phyloP scores from a whole-genome alignment of 1,140 invertebrate species.

The Metaphire vulgaris region DNA sequence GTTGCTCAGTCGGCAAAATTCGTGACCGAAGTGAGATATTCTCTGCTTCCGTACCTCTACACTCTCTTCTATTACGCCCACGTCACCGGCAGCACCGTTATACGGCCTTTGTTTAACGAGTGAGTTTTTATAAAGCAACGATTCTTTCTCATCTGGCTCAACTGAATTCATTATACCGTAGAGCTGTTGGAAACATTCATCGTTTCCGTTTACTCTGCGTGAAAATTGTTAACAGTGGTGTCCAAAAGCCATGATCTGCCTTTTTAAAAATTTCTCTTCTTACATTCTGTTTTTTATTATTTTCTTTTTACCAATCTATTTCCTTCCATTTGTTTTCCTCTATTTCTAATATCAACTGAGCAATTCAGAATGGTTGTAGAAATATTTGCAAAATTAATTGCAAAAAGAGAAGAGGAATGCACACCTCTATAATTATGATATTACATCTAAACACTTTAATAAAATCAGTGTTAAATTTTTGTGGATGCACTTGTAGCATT shows the following conservation, averaged over 20 bases:
- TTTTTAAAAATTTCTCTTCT: too few species aligned
- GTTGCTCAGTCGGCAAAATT: slow-evolving; percentile 29
- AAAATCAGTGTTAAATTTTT: too few species aligned
- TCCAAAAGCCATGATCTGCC: too few species aligned
- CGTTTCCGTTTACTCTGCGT: background rate
- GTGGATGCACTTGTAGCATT: too few species aligned
- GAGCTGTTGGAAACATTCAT: background rate
- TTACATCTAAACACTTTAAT: background rate
- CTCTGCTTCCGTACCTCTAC: slow-evolving; percentile 73
- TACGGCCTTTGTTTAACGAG: slow-evolving; percentile 64
- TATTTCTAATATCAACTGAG: too few species aligned
- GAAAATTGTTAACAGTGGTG: too few species aligned
- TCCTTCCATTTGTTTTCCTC: too few species aligned
- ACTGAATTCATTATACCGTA: background rate
- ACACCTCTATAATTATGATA: background rate
- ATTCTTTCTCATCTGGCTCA: background rate
- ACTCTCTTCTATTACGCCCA: slow-evolving; percentile 71
- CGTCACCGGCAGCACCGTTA: slow-evolving; percentile 64
- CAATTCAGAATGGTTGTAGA: background rate
- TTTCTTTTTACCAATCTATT: too few species aligned
- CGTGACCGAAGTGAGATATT: slow-evolving; percentile 62
- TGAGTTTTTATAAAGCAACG: slow-evolving; percentile 31
- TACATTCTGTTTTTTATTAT: too few species aligned
- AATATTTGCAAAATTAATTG: background rate
- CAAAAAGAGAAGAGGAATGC: background rate